A percentile compares a stretch with the other conserved stretches of the same genome.
Evolutionary conservation across 1,140 invertebrate species (phyloP).

Genomic region (Drosophila lowei): DNA sequence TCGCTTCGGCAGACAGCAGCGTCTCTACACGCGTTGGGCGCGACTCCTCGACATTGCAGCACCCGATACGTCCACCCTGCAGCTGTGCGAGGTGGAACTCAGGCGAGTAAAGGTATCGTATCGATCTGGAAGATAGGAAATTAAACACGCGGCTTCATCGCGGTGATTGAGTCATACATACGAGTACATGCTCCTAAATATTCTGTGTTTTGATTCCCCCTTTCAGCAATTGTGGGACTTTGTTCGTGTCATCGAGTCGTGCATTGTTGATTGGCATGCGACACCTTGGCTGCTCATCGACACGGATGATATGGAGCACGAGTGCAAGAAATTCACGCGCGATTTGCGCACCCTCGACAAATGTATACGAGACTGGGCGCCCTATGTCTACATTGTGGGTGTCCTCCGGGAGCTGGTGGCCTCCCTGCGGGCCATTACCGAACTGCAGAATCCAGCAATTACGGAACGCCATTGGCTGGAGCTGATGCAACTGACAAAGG

Average conservation of each 20-base stretch:
- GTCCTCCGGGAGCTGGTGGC: slow-evolving; percentile 90
- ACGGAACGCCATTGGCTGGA: slow-evolving; percentile 94
- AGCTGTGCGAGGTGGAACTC: slow-evolving; percentile 84
- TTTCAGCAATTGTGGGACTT: slow-evolving; percentile 91
- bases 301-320: slow-evolving; percentile 93
- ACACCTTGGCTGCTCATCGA: slow-evolving; percentile 94
- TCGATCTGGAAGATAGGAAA: too few relatives aligned
- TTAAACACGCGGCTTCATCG: background rate
- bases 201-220: slow-evolving; percentile 7
- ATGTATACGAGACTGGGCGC: slow-evolving; percentile 90
- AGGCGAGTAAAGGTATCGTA: slow-evolving; percentile 87
- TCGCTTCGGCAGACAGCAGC: slow-evolving; percentile 87
- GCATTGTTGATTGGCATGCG: slow-evolving; percentile 92
- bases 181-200: background rate
- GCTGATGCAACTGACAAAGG: slow-evolving; percentile 92
- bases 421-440: slow-evolving; percentile 91
- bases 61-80: slow-evolving; percentile 89
- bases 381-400: slow-evolving; percentile 87
- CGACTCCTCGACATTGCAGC: slow-evolving; percentile 90
- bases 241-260: slow-evolving; percentile 88
- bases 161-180: background rate
- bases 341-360: slow-evolving; percentile 92
- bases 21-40: slow-evolving; percentile 87
- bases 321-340: slow-evolving; percentile 93
- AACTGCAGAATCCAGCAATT: slow-evolving; percentile 95